Evolutionary conservation across 2,888 invertebrate species (phyloP).

Genomic region (Drosophila flavopinicola): DNA sequence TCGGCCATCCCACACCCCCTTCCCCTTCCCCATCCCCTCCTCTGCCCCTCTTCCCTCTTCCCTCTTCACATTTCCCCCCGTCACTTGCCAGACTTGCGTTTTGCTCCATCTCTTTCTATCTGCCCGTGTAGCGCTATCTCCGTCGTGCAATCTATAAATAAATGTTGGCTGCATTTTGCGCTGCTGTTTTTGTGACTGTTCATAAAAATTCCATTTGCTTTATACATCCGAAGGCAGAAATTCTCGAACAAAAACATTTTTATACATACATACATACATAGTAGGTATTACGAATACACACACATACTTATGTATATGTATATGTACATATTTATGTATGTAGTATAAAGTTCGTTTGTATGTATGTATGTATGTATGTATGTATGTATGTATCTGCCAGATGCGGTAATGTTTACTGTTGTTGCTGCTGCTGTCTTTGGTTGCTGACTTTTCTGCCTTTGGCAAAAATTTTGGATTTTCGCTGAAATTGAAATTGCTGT

Average conservation of each 20-base stretch:
- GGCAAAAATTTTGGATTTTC: constrained; percentile 37
- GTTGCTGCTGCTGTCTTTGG: constrained; percentile 26
- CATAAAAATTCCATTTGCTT: constrained; percentile 68
- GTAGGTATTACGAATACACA: too few species aligned
- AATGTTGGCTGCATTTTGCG: constrained; percentile 64
- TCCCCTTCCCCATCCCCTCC: neutral
- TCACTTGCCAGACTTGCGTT: constrained; percentile 19
- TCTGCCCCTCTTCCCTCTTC: neutral
- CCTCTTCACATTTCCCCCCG: neutral
- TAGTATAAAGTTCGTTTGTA: constrained; percentile 1
- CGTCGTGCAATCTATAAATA: constrained; percentile 66
- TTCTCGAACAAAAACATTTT: constrained; percentile 38
- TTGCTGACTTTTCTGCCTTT: constrained; percentile 33
- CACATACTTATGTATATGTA: neutral
- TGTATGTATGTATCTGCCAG: constrained; percentile 37
- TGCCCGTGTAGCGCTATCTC: constrained; percentile 22
- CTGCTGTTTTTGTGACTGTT: constrained; percentile 56
- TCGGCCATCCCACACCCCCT: neutral
- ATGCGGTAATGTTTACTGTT: constrained; percentile 68
- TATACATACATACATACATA: too few species aligned
- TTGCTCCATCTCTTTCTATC: constrained; percentile 16
- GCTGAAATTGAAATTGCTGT: constrained; percentile 22
- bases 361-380: neutral
- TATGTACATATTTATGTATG: constrained; percentile 3
- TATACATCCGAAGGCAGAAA: constrained; percentile 43